These are phyloP conservation scores for Melanostoma scalare DNA, from an alignment of 2,888 invertebrate genomes.

Conservation along the genomic window DNA sequence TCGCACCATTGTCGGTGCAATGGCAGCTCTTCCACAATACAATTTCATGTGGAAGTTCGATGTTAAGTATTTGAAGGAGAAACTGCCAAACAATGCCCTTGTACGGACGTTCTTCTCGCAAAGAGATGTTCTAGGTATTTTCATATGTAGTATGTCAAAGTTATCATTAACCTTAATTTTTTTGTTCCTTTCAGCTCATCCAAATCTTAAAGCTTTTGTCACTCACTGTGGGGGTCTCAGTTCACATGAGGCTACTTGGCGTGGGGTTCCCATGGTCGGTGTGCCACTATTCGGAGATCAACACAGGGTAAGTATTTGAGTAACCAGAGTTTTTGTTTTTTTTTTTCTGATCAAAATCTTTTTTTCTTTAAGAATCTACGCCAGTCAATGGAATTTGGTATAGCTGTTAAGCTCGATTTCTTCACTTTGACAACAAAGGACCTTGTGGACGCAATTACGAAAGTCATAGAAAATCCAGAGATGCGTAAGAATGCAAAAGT, in stretches of 20 bases:
- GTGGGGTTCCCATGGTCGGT: slow-evolving; percentile 78
- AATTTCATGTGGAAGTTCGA: slow-evolving; percentile 81
- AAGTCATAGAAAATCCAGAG: slow-evolving; percentile 66
- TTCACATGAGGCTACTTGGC: slow-evolving; percentile 77
- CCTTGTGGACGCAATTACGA: slow-evolving; percentile 61
- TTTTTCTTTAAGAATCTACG: slow-evolving; percentile 48
- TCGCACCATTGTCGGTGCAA: slow-evolving; percentile 59
- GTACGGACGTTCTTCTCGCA: slow-evolving; percentile 71
- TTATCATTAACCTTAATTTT: background rate
- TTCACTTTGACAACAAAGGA: slow-evolving; percentile 63
- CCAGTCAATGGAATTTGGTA: slow-evolving; percentile 60
- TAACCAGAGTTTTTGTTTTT: background rate
- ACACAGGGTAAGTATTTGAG: slow-evolving; percentile 56
- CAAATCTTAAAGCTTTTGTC: slow-evolving; percentile 76
- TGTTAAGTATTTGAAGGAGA: slow-evolving; percentile 32
- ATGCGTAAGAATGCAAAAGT: slow-evolving; percentile 77
- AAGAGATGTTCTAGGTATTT: slow-evolving; percentile 77
- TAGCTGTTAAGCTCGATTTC: slow-evolving; percentile 72
- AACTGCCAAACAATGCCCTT: slow-evolving; percentile 74
- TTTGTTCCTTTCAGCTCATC: slow-evolving; percentile 72
- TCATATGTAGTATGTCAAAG: background rate
- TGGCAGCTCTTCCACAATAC: slow-evolving; percentile 77
- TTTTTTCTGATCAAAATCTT: slow-evolving; percentile 2
- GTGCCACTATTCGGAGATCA: slow-evolving; percentile 79
- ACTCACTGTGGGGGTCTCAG: slow-evolving; percentile 79